Base-by-base conservation (phyloP, 2,797 vertebrate genomes). In the Perodicticus potto region DNA sequence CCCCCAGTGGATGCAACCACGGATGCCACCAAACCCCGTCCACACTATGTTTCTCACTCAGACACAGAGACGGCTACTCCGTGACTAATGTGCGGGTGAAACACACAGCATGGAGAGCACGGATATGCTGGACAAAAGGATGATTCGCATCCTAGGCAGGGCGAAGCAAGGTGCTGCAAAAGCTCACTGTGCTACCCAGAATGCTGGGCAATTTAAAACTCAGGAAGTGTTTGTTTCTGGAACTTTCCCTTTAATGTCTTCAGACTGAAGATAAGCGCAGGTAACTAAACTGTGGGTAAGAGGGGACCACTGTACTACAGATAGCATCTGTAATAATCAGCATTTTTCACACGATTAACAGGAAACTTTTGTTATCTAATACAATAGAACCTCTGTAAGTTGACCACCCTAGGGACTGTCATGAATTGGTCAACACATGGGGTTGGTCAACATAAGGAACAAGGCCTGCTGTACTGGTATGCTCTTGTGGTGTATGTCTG, bases 291-390 rank as follows among this genome's bases (percentile, higher is more conserved):
- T 37, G 63, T 37, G n/a, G n/a, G 20, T 53, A 78, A 25, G 7
- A 7, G 13, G 49, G 32, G 32, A 53, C n/a, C 20, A 70, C 32
- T 55, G 20, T 55, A 59, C 3, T 72, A 5, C 7, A 69, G 32
- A 69, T 73, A 85, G 27, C 43, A 61, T 37, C 77, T 93, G 37
- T n/a, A 43, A 83, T n/a, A 43, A 83, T 49, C 29, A 87, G 78
- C 20, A 88, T 83, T 91, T 63, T 77, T 74, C 16, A 78, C 22
- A 29, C 86, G 70, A 77, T 63, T 92, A 76, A 86, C 23, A 43
- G 67, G 20, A 73, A 80, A 89, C 37, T 53, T 77, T 61, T 84
- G 49, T 84, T 53, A 94, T 43, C 77, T 87, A 86, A 70, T 76
- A 81, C 49, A 49, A 49, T 14, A 49, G 49, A 49, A 49, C 49